Percentiles rank a stretch among this genome's conserved stretches.
Conservation (phyloP, 2,888 invertebrate genomes). For the Esperia sulphurella region DNA sequence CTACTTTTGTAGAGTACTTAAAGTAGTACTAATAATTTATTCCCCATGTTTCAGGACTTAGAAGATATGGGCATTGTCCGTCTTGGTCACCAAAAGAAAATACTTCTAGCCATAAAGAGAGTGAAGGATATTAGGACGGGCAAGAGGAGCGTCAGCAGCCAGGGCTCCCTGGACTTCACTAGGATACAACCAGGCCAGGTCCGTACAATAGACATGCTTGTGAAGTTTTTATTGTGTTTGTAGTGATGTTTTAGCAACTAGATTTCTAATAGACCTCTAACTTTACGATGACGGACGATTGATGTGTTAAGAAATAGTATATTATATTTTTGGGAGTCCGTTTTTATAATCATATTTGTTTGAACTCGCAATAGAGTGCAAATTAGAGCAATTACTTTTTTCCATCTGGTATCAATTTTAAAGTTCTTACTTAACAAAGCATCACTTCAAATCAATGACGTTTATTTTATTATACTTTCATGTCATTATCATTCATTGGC, state of each 20-base stretch:
- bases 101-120: conserved; percentile 96
- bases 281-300: conserved; percentile 42
- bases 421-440: conserved; percentile 42
- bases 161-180: conserved; percentile 69
- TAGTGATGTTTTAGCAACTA: conserved; percentile 56
- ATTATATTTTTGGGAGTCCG: conserved; percentile 25
- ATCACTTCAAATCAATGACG: conserved; percentile 56
- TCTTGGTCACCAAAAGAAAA: conserved; percentile 98
- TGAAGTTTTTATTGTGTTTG: conserved; percentile 37
- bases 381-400: conserved; percentile 30
- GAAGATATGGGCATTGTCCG: conserved; percentile 97
- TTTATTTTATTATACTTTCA: conserved; percentile 27
- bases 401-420: conserved; percentile 30
- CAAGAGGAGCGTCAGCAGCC: conserved; percentile 82
- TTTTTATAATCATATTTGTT: conserved; percentile 29
- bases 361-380: conserved; percentile 30
- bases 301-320: conserved; percentile 6
- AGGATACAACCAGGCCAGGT: conserved; percentile 73
- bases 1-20: not conserved
- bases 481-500: conserved; percentile 37
- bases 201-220: conserved; percentile 37
- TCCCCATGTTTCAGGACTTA: conserved; percentile 82
- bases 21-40: not conserved
- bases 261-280: conserved; percentile 29
- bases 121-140: conserved; percentile 95